Percentiles rank a stretch among this genome's conserved stretches.
phyloP scores from a whole-genome alignment of 35 echinoderm and acorn worm species.

The Stichopus chloronotus region DNA sequence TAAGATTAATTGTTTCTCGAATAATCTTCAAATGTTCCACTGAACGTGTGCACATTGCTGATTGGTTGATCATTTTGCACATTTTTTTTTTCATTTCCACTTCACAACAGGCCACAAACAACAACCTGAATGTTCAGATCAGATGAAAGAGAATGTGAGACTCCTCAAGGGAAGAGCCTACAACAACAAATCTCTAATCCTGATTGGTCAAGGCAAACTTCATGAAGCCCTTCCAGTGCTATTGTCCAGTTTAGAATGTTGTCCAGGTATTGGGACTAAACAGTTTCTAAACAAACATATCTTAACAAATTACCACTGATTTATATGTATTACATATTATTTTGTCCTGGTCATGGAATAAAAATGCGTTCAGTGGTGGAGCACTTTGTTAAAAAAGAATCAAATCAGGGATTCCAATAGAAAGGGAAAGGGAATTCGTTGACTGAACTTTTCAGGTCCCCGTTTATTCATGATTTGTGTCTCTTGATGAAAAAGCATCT shows the following conservation, averaged over 20 bases:
- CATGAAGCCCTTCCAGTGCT: constrained; percentile 68
- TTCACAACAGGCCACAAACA: too few relatives aligned
- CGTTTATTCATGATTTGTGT: too few relatives aligned
- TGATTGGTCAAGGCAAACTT: constrained; percentile 74
- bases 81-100: too few relatives aligned
- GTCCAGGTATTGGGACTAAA: constrained; percentile 57
- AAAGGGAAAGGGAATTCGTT: too few relatives aligned
- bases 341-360: too few relatives aligned
- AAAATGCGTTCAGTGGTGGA: neutral
- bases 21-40: too few relatives aligned
- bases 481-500: too few relatives aligned
- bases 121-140: neutral
- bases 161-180: constrained; percentile 71
- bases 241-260: constrained; percentile 64
- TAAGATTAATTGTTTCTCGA: too few relatives aligned
- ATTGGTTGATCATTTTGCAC: too few relatives aligned
- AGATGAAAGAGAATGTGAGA: neutral
- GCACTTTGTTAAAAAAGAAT: neutral
- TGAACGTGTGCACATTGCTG: too few relatives aligned
- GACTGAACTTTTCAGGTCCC: too few relatives aligned
- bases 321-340: neutral
- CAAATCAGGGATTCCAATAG: too few relatives aligned
- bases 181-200: constrained; percentile 83
- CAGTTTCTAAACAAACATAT: neutral
- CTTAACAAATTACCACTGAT: neutral